phyloP scores from a whole-genome alignment of 2,888 invertebrate species.

The Catonia carolina region DNA sequence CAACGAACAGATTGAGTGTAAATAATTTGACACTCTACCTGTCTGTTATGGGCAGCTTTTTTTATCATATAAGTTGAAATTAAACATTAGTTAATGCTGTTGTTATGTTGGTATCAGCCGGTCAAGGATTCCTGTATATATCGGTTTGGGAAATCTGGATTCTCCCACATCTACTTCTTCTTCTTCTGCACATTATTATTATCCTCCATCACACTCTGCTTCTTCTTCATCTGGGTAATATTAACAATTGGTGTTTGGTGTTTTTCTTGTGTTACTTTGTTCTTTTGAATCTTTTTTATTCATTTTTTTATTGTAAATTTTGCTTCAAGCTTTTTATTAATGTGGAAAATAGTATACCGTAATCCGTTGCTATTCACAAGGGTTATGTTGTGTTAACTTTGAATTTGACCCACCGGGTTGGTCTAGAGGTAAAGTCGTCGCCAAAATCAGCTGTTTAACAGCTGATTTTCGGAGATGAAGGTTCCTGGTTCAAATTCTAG shows the following conservation, averaged over 20 bases:
- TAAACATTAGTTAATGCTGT: too few species aligned
- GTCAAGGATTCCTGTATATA: constrained; percentile 66
- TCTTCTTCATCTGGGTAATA: constrained; percentile 32
- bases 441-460: too few species aligned
- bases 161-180: background rate
- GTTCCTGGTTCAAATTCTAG: too few species aligned
- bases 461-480: too few species aligned
- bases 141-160: constrained; percentile 43
- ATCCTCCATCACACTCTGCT: constrained; percentile 40
- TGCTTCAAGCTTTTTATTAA: background rate
- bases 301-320: background rate
- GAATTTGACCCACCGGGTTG: too few species aligned
- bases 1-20: too few species aligned
- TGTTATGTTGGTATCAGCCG: constrained; percentile 54
- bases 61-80: too few species aligned
- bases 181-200: constrained; percentile 28
- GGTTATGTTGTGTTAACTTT: too few species aligned
- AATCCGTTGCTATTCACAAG: background rate
- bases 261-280: constrained; percentile 28
- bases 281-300: constrained; percentile 26
- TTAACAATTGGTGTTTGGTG: constrained; percentile 14
- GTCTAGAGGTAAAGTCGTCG: too few species aligned
- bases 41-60: too few species aligned
- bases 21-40: too few species aligned
- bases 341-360: background rate